A percentile compares a stretch with the other conserved stretches of the same genome.
phyloP scores from a whole-genome alignment of 2,888 invertebrate species.

The Chrysotoxum bicinctum region DNA sequence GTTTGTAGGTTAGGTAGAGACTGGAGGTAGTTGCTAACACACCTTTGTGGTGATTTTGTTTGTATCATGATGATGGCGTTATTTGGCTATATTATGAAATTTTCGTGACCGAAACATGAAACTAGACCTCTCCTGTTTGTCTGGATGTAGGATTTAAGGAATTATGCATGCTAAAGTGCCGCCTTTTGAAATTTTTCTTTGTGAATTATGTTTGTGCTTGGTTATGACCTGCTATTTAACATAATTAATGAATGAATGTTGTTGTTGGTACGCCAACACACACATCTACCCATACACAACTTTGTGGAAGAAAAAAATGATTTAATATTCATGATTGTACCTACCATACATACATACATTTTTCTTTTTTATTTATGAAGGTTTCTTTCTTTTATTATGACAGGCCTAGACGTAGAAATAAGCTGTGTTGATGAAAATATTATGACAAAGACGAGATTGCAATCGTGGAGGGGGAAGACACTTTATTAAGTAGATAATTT shows the following conservation, averaged over 20 bases:
- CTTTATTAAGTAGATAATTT: neutral
- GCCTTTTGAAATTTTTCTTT: neutral
- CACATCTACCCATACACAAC: neutral
- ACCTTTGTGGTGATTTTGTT: constrained; percentile 17
- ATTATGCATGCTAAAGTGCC: constrained; percentile 13
- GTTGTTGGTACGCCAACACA: neutral
- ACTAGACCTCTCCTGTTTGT: constrained; percentile 13
- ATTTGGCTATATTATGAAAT: neutral
- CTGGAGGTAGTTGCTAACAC: constrained; percentile 14
- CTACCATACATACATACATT: neutral
- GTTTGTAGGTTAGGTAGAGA: neutral
- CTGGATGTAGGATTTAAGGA: neutral
- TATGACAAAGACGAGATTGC: neutral
- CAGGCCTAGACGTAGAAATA: neutral
- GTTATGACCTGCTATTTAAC: constrained; percentile 29
- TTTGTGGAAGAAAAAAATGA: neutral
- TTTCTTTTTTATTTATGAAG: neutral
- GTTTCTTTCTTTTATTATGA: neutral
- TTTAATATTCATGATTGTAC: neutral
- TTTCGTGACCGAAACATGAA: constrained; percentile 30
- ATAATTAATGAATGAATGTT: constrained; percentile 49
- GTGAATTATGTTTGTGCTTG: constrained; percentile 23
- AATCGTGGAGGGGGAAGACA: neutral
- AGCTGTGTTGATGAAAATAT: neutral
- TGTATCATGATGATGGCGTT: neutral